A percentile compares a stretch with the other conserved stretches of the same genome.
Conservation (phyloP, 2,797 vertebrate genomes). For the Neoniphon sammara region DNA sequence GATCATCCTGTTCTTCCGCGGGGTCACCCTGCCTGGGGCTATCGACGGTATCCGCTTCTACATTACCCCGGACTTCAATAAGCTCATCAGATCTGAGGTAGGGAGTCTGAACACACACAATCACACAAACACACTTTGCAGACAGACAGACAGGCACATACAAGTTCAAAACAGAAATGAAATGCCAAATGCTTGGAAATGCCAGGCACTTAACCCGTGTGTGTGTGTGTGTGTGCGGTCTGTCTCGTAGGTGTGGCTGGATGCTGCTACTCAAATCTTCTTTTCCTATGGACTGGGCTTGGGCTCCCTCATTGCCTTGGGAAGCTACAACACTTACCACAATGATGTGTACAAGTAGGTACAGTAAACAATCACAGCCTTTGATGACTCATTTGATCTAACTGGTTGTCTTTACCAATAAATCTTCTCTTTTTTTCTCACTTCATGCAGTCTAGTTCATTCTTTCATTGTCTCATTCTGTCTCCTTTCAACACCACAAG, state of each 20-base stretch:
- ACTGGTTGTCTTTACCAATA: neutral
- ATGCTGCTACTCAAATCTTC: constrained; percentile 94
- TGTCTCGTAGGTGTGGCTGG: constrained; percentile 89
- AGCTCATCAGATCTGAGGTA: constrained; percentile 88
- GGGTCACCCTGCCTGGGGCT: constrained; percentile 90
- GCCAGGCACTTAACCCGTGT: neutral
- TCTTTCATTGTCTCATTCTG: too few relatives aligned
- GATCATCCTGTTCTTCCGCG: constrained; percentile 91
- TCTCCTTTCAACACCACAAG: too few relatives aligned
- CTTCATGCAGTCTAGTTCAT: neutral
- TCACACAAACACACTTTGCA: neutral
- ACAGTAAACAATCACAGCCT: neutral
- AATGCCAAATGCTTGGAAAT: neutral
- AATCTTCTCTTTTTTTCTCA: neutral
- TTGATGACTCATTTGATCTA: neutral
- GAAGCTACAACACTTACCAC: constrained; percentile 91
- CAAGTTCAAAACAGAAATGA: neutral
- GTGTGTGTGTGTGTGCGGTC: neutral
- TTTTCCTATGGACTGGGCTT: constrained; percentile 93
- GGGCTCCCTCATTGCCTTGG: constrained; percentile 91
- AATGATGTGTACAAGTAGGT: constrained; percentile 89
- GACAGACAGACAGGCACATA: neutral
- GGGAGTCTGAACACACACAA: neutral
- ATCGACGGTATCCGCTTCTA: constrained; percentile 92
- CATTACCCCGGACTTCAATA: constrained; percentile 91